These are phyloP conservation scores for Egretta garzetta DNA, from an alignment of 2,113 vertebrate genomes.

Conservation along the genomic window DNA sequence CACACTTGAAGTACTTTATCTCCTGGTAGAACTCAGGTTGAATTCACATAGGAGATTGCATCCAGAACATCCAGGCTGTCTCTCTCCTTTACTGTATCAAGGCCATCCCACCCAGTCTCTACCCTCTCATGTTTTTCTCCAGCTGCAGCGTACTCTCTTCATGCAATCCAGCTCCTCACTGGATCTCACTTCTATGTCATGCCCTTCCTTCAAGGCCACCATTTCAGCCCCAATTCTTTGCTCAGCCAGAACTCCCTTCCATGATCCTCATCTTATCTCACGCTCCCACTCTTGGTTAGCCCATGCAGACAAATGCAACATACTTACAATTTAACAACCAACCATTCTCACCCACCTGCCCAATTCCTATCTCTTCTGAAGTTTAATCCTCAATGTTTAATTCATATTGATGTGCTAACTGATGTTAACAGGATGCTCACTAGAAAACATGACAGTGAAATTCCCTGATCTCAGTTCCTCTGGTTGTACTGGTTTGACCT, in stretches of 20 bases:
- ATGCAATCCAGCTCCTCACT: background rate
- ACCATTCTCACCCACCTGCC: background rate
- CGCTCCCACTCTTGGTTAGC: background rate
- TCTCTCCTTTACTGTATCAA: background rate
- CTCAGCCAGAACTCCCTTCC: background rate
- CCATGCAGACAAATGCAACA: background rate
- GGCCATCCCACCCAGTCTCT: background rate
- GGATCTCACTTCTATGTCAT: background rate
- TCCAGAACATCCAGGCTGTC: background rate
- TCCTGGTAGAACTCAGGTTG: background rate
- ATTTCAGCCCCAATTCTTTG: background rate
- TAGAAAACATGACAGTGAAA: background rate
- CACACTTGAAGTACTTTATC: background rate
- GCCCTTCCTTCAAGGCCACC: background rate
- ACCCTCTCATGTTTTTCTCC: background rate
- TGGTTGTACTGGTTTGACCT: background rate
- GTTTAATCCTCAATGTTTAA: background rate
- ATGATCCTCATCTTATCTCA: background rate
- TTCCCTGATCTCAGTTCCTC: background rate
- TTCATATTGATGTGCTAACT: background rate
- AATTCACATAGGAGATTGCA: background rate
- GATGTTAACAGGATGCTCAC: background rate
- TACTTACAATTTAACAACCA: background rate
- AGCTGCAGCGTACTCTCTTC: background rate
- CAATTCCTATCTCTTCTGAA: background rate